Conservation (phyloP, 2,888 invertebrate species). For the Stenotaenia linearis region DNA sequence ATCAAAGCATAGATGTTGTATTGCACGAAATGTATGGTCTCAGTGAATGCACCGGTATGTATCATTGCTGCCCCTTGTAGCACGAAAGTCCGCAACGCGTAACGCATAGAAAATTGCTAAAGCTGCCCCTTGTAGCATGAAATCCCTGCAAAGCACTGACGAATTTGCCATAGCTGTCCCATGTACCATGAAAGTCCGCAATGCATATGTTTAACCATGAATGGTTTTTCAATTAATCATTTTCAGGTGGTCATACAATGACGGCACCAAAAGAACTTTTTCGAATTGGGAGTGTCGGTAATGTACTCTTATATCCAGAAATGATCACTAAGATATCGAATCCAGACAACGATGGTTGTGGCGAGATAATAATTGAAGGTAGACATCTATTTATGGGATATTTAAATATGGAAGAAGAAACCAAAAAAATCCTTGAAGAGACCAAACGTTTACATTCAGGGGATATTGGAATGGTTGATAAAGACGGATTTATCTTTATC, state of each 20-base stretch:
- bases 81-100: no score
- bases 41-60: background rate
- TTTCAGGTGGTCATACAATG: conserved; percentile 43
- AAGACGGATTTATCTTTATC: conserved; percentile 65
- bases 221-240: background rate
- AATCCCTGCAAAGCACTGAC: no score
- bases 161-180: no score
- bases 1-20: background rate
- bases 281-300: conserved; percentile 67
- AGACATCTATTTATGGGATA: conserved; percentile 92
- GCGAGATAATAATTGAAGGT: conserved; percentile 61
- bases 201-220: no score
- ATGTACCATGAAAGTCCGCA: no score
- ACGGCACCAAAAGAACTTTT: no score
- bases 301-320: conserved; percentile 41
- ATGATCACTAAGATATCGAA: conserved; percentile 65
- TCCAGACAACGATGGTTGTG: conserved; percentile 65
- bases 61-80: background rate
- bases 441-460: conserved; percentile 85
- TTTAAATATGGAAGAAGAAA: conserved; percentile 67
- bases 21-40: conserved; percentile 45
- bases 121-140: no score
- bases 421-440: conserved; percentile 63
- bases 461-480: conserved; percentile 74
- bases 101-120: background rate